Evolutionary conservation across 2,797 vertebrate species (phyloP), one percentile per base, ranked within the genome.

Genomic region (Protosalanx chinensis): DNA sequence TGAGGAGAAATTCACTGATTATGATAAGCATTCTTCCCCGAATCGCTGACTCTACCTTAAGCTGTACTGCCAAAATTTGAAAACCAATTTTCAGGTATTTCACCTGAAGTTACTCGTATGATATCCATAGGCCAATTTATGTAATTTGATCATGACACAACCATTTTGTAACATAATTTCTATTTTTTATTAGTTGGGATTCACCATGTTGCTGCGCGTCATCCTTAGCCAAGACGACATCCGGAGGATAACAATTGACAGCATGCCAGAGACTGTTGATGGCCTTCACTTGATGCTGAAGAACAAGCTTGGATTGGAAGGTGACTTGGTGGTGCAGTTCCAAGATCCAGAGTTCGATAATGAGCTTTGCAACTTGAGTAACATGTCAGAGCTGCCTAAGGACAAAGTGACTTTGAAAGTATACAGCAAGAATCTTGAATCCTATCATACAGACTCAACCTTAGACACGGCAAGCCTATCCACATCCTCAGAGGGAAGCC

Each of bases 141-240:
- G 33, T 5, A 5, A 35, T 35, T 5, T 35, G 33, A 35, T 35
- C 33, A 35, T 35, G 33, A 35, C 33, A 35, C 33, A 35, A 35
- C 33, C 33, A 35, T 35, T 35, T 35, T 35, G 33, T 35, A 35
- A 35, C 1, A 35, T 35, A 35, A 35, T 35, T 35, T 35, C 33
- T 35, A 53, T 68, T 23, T 61, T n/a, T 73, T 62, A 13, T 20
- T 7, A 30, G n/a, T 46, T 68, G 29, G 46, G 58, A n/a, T 68
- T 63, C 41, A 69, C 63, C 72, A 64, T 69, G 67, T 13, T 74
- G 67, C 72, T 64, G 46, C 59, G 23, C 67, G 67, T 74, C 59
- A 68, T 69, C 46, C 6, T 58, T 30, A 29, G 20, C 5, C 27
- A 53, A 37, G 57, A 73, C 27, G 57, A 35, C 56, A 70, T 73